A percentile compares a stretch with the other conserved stretches of the same genome.
Evolutionary conservation across 2,888 invertebrate species (phyloP).

Genomic region (Nasonia oneida): DNA sequence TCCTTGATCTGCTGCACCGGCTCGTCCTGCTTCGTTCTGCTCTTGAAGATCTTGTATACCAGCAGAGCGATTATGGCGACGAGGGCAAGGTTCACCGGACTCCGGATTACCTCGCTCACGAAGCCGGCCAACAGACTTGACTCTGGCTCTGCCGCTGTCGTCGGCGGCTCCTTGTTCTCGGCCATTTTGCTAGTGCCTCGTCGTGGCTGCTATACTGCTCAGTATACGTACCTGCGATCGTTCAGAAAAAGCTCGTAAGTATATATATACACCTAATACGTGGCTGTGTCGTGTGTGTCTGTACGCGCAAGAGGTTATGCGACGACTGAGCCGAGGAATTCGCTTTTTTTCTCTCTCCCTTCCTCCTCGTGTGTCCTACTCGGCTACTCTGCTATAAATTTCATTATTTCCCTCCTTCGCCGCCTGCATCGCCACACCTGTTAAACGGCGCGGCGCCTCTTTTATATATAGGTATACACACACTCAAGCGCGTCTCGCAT

Average conservation of each 20-base stretch:
- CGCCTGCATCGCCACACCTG: constrained; percentile 49
- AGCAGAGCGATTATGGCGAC: constrained; percentile 86
- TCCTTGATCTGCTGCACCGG: constrained; percentile 81
- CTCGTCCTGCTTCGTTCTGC: constrained; percentile 76
- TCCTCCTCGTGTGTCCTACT: neutral
- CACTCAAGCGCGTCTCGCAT: neutral
- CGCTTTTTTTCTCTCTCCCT: constrained; percentile 15
- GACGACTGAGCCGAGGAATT: constrained; percentile 38
- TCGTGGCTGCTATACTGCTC: constrained; percentile 4
- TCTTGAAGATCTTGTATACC: constrained; percentile 87
- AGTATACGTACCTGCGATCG: neutral
- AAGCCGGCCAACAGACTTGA: constrained; percentile 74
- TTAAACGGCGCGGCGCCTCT: constrained; percentile 41
- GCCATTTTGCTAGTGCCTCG: constrained; percentile 70
- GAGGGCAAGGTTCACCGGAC: constrained; percentile 86
- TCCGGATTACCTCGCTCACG: constrained; percentile 84
- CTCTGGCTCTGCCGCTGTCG: constrained; percentile 56
- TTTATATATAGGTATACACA: neutral
- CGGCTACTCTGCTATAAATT: neutral
- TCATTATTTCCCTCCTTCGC: neutral
- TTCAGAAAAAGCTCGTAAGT: constrained; percentile 2
- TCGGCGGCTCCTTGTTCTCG: constrained; percentile 72
- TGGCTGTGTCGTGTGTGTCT: neutral
- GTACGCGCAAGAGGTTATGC: constrained; percentile 44
- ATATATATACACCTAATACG: neutral